Conservation (phyloP, 2,888 invertebrate genomes). For the Xestia c-nigrum region DNA sequence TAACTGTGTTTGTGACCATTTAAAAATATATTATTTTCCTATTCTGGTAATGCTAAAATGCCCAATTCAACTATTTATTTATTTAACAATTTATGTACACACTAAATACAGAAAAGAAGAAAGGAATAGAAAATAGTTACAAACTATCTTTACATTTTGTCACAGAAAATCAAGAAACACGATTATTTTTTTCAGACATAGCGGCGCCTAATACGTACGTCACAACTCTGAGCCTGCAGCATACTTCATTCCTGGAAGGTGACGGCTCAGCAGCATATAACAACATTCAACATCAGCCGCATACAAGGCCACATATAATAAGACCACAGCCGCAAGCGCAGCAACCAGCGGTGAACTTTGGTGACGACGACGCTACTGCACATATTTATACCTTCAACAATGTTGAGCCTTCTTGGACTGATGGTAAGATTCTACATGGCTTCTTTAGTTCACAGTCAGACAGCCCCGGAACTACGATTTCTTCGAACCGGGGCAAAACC, state of each 20-base stretch:
- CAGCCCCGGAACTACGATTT: no score
- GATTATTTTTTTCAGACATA: constrained; percentile 71
- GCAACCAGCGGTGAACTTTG: constrained; percentile 53
- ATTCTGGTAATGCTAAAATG: no score
- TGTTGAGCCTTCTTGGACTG: constrained; percentile 65
- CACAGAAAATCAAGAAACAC: neutral
- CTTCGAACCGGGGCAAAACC: no score
- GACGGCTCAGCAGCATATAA: constrained; percentile 40
- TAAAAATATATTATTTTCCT: no score
- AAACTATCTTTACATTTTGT: neutral
- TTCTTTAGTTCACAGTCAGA: neutral
- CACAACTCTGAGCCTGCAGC: constrained; percentile 88
- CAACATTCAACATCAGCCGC: constrained; percentile 49
- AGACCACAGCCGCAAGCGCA: constrained; percentile 38
- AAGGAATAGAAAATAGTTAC: no score
- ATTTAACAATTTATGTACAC: no score
- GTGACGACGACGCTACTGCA: constrained; percentile 65
- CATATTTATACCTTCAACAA: constrained; percentile 70
- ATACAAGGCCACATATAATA: constrained; percentile 6
- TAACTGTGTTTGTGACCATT: no score
- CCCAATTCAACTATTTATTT: no score
- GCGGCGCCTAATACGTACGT: constrained; percentile 78
- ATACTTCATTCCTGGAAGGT: constrained; percentile 82
- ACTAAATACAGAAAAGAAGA: no score
- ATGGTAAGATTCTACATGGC: constrained; percentile 47